A percentile compares a stretch with the other conserved stretches of the same genome.
Conservation (phyloP, 1,140 invertebrate species). For the Copidosoma floridanum region DNA sequence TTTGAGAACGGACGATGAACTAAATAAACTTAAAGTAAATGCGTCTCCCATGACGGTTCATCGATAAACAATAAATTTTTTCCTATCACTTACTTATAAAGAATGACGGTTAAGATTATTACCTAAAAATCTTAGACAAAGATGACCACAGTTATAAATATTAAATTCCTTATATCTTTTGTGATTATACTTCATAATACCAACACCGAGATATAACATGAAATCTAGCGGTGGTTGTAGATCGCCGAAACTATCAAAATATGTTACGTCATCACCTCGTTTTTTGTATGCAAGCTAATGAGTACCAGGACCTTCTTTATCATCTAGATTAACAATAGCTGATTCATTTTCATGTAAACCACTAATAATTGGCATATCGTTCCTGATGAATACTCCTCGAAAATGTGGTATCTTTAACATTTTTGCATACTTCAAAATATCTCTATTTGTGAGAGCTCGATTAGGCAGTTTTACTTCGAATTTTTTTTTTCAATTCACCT, state of each 20-base stretch:
- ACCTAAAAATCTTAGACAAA: no score
- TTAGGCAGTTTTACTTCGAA: background rate
- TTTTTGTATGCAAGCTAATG: conserved; percentile 44
- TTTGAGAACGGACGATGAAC: background rate
- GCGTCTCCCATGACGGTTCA: no score
- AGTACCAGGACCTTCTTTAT: conserved; percentile 30
- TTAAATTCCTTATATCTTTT: background rate
- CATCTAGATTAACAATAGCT: conserved; percentile 41
- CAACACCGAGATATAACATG: conserved; percentile 4
- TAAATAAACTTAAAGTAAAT: background rate
- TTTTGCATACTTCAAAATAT: background rate
- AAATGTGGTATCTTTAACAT: background rate
- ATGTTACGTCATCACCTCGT: conserved; percentile 28
- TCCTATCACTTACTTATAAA: no score
- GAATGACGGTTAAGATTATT: no score
- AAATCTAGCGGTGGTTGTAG: conserved; percentile 35
- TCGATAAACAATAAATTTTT: no score
- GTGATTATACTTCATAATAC: background rate
- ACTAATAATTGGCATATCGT: conserved; percentile 17
- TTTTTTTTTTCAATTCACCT: no score
- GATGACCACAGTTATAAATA: background rate
- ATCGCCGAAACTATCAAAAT: conserved; percentile 43
- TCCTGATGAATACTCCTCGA: background rate
- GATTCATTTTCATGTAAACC: conserved; percentile 32
- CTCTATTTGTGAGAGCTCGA: background rate